Conservation (phyloP, 2,888 invertebrate genomes). For the Himalopsyche tibetana region DNA sequence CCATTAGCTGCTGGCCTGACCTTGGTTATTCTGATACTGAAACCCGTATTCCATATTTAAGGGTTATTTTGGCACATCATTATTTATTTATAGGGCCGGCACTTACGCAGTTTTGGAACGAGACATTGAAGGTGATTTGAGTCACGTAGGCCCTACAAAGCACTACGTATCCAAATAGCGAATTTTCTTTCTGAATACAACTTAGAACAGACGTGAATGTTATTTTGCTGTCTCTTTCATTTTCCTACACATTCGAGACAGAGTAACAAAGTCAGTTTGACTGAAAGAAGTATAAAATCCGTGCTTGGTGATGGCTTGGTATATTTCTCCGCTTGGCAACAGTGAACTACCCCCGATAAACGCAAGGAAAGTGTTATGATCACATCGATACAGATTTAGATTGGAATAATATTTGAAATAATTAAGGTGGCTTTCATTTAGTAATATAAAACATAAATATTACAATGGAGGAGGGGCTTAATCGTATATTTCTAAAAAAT, state of each 20-base stretch:
- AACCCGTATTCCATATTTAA: constrained; percentile 40
- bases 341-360: constrained; percentile 49
- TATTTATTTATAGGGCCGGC: constrained; percentile 44
- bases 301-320: not conserved
- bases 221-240: constrained; percentile 43
- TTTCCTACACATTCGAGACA: not conserved
- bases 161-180: not conserved
- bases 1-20: constrained; percentile 40
- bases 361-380: constrained; percentile 1
- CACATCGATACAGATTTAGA: not conserved
- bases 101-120: constrained; percentile 46
- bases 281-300: not conserved
- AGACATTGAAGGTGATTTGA: constrained; percentile 58
- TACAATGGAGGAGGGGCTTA: too few species aligned
- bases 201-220: not conserved
- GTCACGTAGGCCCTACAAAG: constrained; percentile 57
- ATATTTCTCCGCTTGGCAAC: constrained; percentile 53
- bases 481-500: too few species aligned
- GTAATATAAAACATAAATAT: too few species aligned
- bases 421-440: too few species aligned
- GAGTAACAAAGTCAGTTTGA: not conserved
- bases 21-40: constrained; percentile 40
- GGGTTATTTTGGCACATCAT: constrained; percentile 45
- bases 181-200: constrained; percentile 3
- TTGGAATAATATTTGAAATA: too few species aligned